Conservation (phyloP, 2,888 invertebrate genomes). For the Drosophila robusta region DNA sequence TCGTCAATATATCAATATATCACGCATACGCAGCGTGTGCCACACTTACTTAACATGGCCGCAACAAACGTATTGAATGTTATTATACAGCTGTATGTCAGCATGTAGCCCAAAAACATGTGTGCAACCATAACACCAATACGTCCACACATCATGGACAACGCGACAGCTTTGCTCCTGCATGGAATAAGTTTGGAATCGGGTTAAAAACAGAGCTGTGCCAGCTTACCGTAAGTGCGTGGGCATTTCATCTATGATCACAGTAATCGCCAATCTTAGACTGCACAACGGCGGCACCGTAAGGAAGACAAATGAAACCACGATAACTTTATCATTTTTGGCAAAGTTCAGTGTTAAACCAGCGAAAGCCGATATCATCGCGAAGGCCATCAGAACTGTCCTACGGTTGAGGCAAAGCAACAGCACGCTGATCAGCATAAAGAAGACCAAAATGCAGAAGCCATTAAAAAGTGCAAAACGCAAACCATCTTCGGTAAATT, state of each 20-base stretch:
- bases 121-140: slow-evolving; percentile 19
- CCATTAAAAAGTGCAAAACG: slow-evolving; percentile 11
- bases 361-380: neutral
- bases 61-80: slow-evolving; percentile 32
- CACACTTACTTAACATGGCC: slow-evolving; percentile 24
- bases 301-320: slow-evolving; percentile 3
- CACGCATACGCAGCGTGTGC: neutral
- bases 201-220: too few species aligned
- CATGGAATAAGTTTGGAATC: neutral
- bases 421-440: slow-evolving; percentile 19
- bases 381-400: slow-evolving; percentile 6
- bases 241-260: slow-evolving; percentile 38
- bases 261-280: slow-evolving; percentile 9
- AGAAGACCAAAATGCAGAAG: slow-evolving; percentile 7
- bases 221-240: slow-evolving; percentile 38
- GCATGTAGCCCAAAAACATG: slow-evolving; percentile 28
- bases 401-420: slow-evolving; percentile 23
- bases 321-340: neutral
- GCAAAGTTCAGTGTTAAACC: slow-evolving; percentile 32
- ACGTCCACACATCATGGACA: slow-evolving; percentile 30
- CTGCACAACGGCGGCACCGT: slow-evolving; percentile 27
- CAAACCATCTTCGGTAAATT: neutral
- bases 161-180: slow-evolving; percentile 39
- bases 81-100: slow-evolving; percentile 19
- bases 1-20: neutral